phyloP scores from a whole-genome alignment of 2,888 invertebrate genomes.

The Carpatolechia fugitivella region DNA sequence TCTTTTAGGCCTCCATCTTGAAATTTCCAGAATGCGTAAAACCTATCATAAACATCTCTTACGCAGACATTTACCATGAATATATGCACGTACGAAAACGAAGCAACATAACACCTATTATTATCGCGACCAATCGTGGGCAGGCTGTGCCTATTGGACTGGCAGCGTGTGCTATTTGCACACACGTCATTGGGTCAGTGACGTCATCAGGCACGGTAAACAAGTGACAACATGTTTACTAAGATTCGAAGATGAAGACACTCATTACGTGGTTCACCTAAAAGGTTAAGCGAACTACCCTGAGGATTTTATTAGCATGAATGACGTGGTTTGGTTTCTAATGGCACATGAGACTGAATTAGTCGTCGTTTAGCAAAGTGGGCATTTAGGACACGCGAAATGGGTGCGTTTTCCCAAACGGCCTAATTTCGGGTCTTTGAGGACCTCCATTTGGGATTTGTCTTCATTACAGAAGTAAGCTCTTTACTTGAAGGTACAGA shows the following conservation, averaged over 20 bases:
- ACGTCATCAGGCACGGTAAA: slow-evolving; percentile 1
- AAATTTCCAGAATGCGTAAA: not conserved
- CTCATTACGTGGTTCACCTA: not conserved
- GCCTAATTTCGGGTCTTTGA: not conserved
- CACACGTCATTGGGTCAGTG: not conserved
- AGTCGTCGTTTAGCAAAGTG: not conserved
- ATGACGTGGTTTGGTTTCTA: not conserved
- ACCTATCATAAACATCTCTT: not conserved
- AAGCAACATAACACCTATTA: not conserved
- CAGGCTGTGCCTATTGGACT: not conserved
- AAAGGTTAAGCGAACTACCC: not conserved
- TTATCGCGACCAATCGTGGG: not conserved
- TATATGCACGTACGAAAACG: not conserved
- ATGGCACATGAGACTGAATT: not conserved
- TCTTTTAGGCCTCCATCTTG: too few relatives aligned
- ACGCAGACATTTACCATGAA: not conserved
- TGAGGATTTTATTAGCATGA: not conserved
- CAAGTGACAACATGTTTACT: not conserved
- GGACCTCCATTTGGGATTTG: not conserved
- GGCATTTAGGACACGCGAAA: not conserved
- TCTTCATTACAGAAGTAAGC: not conserved
- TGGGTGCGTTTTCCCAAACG: not conserved
- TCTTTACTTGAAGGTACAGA: too few relatives aligned
- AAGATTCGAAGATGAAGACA: not conserved
- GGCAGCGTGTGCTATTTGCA: not conserved